Percentiles rank a stretch among this genome's conserved stretches.
Evolutionary conservation across 2,113 vertebrate genomes (phyloP).

Genomic region (Pelecanus crispus): DNA sequence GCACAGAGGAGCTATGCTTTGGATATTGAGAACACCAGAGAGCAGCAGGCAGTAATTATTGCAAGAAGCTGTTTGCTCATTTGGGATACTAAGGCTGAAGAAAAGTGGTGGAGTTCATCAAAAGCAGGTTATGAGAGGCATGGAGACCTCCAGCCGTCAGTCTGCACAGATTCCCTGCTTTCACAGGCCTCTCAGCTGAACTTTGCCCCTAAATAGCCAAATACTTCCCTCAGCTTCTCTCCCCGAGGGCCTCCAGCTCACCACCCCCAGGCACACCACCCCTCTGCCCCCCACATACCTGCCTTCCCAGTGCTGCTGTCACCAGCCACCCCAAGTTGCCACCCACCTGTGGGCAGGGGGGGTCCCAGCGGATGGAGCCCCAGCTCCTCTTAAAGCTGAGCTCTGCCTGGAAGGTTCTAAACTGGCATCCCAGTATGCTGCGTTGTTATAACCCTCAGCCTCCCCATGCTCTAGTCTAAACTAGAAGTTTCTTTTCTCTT

Average conservation of each 20-base stretch:
- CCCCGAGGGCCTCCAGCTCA: rapidly evolving
- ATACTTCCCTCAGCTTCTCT: neutral
- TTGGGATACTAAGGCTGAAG: neutral
- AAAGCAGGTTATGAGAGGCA: neutral
- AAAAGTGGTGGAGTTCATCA: neutral
- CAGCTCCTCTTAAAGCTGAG: neutral
- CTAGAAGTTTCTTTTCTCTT: constrained; percentile 32
- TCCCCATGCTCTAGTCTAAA: constrained; percentile 9
- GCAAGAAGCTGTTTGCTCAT: neutral
- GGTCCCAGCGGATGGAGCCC: rapidly evolving
- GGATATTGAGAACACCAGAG: neutral
- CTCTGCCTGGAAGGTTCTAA: neutral
- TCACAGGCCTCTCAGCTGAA: neutral
- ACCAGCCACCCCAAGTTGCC: neutral
- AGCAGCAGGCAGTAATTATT: neutral
- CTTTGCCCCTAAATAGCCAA: neutral
- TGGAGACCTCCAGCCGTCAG: neutral
- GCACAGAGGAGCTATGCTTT: neutral
- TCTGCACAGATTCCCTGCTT: neutral
- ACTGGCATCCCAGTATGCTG: rapidly evolving
- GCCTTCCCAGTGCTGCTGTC: neutral
- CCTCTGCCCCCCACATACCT: neutral
- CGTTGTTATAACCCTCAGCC: neutral
- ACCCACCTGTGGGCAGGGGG: neutral
- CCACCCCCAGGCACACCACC: neutral